A percentile compares a stretch with the other conserved stretches of the same genome.
Evolutionary conservation across 2,113 vertebrate species (phyloP).

Genomic region (Manacus vitellinus): DNA sequence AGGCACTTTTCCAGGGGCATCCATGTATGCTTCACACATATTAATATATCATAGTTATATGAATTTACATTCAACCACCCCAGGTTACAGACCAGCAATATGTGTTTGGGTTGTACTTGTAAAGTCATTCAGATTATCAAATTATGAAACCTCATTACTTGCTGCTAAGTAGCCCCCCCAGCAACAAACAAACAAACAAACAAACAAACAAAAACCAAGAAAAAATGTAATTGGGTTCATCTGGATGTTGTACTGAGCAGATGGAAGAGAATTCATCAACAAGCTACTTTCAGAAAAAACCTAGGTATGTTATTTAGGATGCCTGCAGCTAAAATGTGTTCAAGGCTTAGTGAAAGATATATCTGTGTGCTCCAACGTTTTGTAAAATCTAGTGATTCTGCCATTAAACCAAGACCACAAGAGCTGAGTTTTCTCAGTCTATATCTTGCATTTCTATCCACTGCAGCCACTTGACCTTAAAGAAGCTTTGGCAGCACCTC

Average conservation of each 20-base stretch:
- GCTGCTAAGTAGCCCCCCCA: background rate
- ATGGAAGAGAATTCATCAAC: background rate
- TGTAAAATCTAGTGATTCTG: background rate
- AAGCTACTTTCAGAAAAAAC: background rate
- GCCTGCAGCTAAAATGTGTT: background rate
- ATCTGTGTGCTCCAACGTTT: rapidly evolving
- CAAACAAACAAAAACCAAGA: no score
- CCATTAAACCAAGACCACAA: background rate
- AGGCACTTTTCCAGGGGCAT: background rate
- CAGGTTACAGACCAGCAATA: background rate
- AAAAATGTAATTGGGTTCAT: background rate
- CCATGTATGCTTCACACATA: background rate
- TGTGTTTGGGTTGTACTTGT: background rate
- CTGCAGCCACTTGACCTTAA: background rate
- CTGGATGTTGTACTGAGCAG: background rate
- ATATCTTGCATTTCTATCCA: background rate
- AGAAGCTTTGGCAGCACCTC: background rate
- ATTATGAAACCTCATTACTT: background rate
- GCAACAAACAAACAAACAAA: background rate
- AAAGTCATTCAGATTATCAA: background rate
- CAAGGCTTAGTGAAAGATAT: background rate
- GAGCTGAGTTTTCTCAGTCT: background rate
- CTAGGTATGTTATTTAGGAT: background rate
- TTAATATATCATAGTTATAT: background rate
- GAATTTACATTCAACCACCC: background rate